Percentiles rank a stretch among this genome's conserved stretches.
Evolutionary conservation across 2,888 invertebrate species (phyloP).

Genomic region (Osmoderma eremita): DNA sequence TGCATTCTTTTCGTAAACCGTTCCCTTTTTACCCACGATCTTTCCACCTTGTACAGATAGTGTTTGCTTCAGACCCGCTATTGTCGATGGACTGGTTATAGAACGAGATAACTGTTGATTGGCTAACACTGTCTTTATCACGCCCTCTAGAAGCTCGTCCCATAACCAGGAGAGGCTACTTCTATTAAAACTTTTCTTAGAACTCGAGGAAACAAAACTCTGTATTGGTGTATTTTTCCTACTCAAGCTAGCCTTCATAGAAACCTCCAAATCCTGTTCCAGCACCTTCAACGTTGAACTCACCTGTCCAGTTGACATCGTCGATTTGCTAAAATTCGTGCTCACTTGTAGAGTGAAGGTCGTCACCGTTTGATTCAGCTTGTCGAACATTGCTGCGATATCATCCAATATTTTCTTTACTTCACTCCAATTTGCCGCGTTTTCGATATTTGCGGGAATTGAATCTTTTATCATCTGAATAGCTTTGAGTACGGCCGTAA

Average conservation of each 20-base stretch:
- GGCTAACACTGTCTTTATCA: background rate
- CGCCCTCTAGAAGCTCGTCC: slow-evolving; percentile 9
- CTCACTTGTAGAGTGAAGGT: slow-evolving; percentile 6
- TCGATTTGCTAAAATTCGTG: background rate
- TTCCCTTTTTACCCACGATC: slow-evolving; percentile 73
- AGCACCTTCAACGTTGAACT: slow-evolving; percentile 5
- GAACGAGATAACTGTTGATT: background rate
- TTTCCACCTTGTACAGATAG: background rate
- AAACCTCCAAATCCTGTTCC: background rate
- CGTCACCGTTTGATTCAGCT: background rate
- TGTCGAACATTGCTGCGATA: slow-evolving; percentile 1
- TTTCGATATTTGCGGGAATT: slow-evolving; percentile 6
- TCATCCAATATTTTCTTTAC: background rate
- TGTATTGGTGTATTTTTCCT: background rate
- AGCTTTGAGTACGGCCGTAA: slow-evolving; percentile 4
- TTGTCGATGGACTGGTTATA: background rate
- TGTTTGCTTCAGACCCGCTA: background rate
- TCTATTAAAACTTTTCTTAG: background rate
- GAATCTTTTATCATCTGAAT: background rate
- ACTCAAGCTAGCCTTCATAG: background rate
- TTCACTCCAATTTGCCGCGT: slow-evolving; percentile 1
- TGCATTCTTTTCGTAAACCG: slow-evolving; percentile 77
- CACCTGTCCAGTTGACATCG: background rate
- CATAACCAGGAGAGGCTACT: slow-evolving; percentile 11
- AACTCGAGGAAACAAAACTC: too few relatives aligned